Percentiles rank a stretch among this genome's conserved stretches.
phyloP scores from a whole-genome alignment of 2,888 invertebrate species.

The Trachelus stipa region DNA sequence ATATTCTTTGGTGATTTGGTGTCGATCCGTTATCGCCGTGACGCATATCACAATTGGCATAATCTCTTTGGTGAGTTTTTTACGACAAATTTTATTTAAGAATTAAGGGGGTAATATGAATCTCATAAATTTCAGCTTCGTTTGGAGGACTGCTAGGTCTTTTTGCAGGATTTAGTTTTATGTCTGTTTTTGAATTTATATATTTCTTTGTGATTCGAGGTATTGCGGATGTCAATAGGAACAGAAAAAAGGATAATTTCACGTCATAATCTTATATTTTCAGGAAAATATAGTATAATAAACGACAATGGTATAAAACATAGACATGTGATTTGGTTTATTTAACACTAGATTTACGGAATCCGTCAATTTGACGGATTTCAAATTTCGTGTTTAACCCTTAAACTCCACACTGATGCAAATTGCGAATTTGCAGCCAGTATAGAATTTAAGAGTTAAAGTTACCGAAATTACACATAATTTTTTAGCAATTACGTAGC shows the following conservation, averaged over 20 bases:
- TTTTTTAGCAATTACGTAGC: too few species aligned
- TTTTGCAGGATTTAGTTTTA: conserved; percentile 78
- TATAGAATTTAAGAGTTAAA: too few species aligned
- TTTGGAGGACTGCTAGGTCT: conserved; percentile 79
- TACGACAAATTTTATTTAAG: conserved; percentile 7
- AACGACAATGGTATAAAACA: background rate
- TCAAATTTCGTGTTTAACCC: too few species aligned
- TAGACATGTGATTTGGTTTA: conserved; percentile 16
- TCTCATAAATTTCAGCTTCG: conserved; percentile 70
- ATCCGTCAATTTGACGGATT: too few species aligned
- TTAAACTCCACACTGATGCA: too few species aligned
- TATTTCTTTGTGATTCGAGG: conserved; percentile 73
- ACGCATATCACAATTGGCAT: conserved; percentile 78
- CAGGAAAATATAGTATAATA: conserved; percentile 16
- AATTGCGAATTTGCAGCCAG: too few species aligned
- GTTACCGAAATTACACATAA: too few species aligned
- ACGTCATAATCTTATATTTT: background rate
- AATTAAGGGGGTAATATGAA: background rate
- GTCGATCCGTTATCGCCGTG: conserved; percentile 75
- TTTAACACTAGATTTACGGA: background rate
- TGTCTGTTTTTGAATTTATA: conserved; percentile 75
- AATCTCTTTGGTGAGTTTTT: conserved; percentile 73
- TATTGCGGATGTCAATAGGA: conserved; percentile 33
- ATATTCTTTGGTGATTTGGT: conserved; percentile 77
- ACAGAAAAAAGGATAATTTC: background rate